Evolutionary conservation across 2,113 vertebrate species (phyloP), one percentile per base, ranked within the genome.

Genomic region (Gila orcuttii): DNA sequence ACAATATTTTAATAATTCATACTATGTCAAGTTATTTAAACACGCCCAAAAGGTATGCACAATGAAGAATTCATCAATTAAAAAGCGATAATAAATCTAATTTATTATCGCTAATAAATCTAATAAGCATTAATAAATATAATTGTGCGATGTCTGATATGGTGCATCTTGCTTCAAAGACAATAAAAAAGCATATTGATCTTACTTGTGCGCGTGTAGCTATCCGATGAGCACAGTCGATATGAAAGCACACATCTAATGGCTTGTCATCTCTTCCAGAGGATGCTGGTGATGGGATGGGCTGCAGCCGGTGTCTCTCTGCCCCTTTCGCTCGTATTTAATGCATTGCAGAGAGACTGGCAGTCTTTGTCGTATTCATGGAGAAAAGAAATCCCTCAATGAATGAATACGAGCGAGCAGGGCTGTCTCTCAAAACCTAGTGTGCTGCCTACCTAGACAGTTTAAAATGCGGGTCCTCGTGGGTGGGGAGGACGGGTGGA

Each of bases 291-390:
- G 64, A 21, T 84, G 71, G 47, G 91, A 91, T 88, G 87, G 91
- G 93, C 89, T 94, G 93, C 90, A 90, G 96, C 94, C 91, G 95
- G 94, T 93, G 90, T 87, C 93, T 91, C 17, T 82, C 78, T 77
- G 71, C 90, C 89, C 89, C 90, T 94, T 85, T 85, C 82, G 93
- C 93, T 78, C 91, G 88, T 92, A 93, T 92, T 95, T 89, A 93
- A 36, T 25, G 21, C 42, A 42, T 42, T 9, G 42, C 55, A 79
- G 94, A 93, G 92, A 42, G 42, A 39, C 68, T n/a, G 31, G 2
- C 59, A 74, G 42, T 21, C 28, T 86, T 64, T 79, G 50, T 71
- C 39, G 84, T 57, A 23, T 59, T 45, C 15, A 52, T 73, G 52
- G 13, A 19, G 47, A 39, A 7, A 23, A 39, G 12, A n/a, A 47